Base-by-base conservation (phyloP, 2,113 vertebrate species). In the Chaetorhynchus papuensis region DNA sequence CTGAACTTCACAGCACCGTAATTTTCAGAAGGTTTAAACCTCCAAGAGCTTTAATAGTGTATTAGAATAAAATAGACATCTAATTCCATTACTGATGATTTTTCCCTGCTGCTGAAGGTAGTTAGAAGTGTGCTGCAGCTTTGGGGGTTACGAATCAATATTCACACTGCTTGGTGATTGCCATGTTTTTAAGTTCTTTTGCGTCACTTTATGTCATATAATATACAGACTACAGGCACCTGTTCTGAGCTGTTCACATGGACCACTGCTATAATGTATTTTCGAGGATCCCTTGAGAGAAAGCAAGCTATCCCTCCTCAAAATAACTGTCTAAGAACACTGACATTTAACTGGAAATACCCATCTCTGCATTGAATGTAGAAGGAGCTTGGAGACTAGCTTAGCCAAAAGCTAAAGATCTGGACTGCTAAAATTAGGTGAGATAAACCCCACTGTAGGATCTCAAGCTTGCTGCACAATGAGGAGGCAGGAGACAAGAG, bases 351-450 rank as follows among this genome's bases (percentile, higher is more conserved):
- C 18, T 77, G 49, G 54, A 86, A 86, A 80, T 90, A 66, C 5
- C 18, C 9, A 42, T 50, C 28, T 72, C 30, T 69, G 39, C 13
- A 21, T 6, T 77, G 66, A 92, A 65, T 39, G 18, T 65, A 83
- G 85, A 80, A 94, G n/a, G 39, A 94, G 24, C 30, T 74, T 52
- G 54, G 50, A 94, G 54, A 77, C 27, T 42, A 50, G 4, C 3
- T 90, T 64, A 94, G 71, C 30, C 76, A 95, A 93, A 79, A 74
- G 47, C 33, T 47, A 81, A 93, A 88, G 33, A 90, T 90, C 90
- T 86, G 42, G 47, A n/a, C 30, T 83, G 42, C 90, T 94, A 89
- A 92, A 96, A 94, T 89, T 81, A 70, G 52, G 52, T 82, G 69
- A 91, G 59, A 70, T 27, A 89, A 89, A 88, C 81, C 79, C 71